phyloP scores from a whole-genome alignment of 2,113 vertebrate species.

The Limnothrissa miodon region DNA sequence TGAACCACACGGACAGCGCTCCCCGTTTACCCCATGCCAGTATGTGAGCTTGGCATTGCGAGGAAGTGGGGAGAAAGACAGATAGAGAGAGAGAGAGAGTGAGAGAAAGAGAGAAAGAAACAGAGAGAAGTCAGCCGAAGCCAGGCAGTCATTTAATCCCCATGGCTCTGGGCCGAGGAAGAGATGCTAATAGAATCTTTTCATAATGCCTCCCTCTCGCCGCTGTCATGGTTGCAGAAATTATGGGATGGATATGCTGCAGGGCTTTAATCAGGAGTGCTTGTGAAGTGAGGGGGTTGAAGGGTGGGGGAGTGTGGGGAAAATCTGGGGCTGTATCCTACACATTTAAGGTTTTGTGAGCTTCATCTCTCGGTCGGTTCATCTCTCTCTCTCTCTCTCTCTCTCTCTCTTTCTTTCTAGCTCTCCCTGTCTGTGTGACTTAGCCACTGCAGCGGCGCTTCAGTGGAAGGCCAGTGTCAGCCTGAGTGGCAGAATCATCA shows the following conservation, averaged over 20 bases:
- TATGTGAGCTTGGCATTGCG: neutral
- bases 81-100: neutral
- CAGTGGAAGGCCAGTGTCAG: neutral
- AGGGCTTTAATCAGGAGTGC: conserved; percentile 16
- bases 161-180: conserved; percentile 14
- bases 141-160: conserved; percentile 18
- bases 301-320: neutral
- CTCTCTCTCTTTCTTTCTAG: neutral
- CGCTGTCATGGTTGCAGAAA: conserved; percentile 13
- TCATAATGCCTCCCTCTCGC: conserved; percentile 15
- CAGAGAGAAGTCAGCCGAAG: conserved; percentile 1
- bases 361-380: too few species aligned
- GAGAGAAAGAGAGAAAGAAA: neutral
- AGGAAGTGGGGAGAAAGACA: neutral
- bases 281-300: neutral
- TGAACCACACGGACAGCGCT: conserved; percentile 5
- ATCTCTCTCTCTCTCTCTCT: neutral
- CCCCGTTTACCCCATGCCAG: neutral
- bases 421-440: neutral
- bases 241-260: conserved; percentile 5
- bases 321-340: neutral
- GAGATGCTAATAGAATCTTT: conserved; percentile 21
- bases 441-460: neutral
- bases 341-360: neutral
- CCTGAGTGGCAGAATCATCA: neutral